These are phyloP conservation scores for Chelidonichthys spinosus DNA, from an alignment of 2,797 vertebrate species.

Conservation along the genomic window DNA sequence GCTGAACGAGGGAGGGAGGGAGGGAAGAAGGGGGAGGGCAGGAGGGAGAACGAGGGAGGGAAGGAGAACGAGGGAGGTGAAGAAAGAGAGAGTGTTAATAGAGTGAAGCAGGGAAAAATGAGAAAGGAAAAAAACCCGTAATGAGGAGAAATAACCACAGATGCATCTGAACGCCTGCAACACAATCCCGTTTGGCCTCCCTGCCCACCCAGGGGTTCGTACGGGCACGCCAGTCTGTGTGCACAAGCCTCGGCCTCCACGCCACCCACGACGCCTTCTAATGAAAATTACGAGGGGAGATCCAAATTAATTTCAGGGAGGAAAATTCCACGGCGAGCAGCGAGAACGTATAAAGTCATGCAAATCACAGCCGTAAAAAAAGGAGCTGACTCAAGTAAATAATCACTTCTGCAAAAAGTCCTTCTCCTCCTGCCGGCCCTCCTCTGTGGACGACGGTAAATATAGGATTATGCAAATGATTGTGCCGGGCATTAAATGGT, in stretches of 20 bases:
- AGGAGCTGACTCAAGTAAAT: conserved; percentile 61
- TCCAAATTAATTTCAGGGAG: conserved; percentile 29
- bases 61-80: background rate
- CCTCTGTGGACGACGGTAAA: conserved; percentile 48
- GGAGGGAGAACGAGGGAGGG: conserved; percentile 21
- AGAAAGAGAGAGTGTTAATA: conserved; percentile 49
- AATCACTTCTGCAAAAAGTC: conserved; percentile 44
- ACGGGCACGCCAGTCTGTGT: conserved; percentile 25
- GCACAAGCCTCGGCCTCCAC: conserved; percentile 55
- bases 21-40: background rate
- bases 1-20: conserved; percentile 31
- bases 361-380: conserved; percentile 37
- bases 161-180: conserved; percentile 50
- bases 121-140: conserved; percentile 8
- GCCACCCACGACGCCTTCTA: conserved; percentile 58
- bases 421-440: conserved; percentile 16
- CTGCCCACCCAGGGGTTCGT: conserved; percentile 62
- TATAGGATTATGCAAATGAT: conserved; percentile 63
- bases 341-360: conserved; percentile 28
- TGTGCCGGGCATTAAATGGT: conserved; percentile 51
- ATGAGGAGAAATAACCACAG: conserved; percentile 1
- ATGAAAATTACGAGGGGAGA: conserved; percentile 28
- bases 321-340: conserved; percentile 59
- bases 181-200: conserved; percentile 35
- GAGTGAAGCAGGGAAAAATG: conserved; percentile 39